Conservation (phyloP, 2,113 vertebrate genomes). For the Chaenogobius annularis region DNA sequence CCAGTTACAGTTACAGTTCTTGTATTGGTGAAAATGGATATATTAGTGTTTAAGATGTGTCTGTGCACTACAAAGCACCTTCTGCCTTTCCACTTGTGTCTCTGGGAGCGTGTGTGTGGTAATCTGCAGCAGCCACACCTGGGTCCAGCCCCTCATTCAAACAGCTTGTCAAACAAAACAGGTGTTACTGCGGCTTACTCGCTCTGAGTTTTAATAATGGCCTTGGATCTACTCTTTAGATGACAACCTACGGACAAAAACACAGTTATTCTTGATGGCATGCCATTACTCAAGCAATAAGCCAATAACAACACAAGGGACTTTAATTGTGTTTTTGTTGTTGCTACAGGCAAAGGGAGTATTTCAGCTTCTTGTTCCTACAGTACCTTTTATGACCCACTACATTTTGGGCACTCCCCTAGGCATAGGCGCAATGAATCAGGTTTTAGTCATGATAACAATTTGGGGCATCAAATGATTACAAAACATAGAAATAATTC, state of each 20-base stretch:
- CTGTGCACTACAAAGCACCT: neutral
- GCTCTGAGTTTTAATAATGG: constrained; percentile 27
- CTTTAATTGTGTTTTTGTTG: constrained; percentile 13
- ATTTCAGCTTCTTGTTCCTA: constrained; percentile 11
- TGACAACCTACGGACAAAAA: constrained; percentile 12
- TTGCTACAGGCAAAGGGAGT: neutral
- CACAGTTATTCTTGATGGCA: constrained; percentile 11
- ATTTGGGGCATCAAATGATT: neutral
- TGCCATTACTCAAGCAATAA: constrained; percentile 25
- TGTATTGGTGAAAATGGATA: neutral
- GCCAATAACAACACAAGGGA: neutral
- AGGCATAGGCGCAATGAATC: neutral
- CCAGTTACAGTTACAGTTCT: neutral
- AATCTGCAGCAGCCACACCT: constrained; percentile 43
- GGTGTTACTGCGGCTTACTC: constrained; percentile 39
- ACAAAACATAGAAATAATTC: neutral
- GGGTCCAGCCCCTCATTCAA: constrained; percentile 36
- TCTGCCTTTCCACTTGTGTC: neutral
- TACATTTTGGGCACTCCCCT: constrained; percentile 22
- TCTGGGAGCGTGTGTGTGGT: constrained; percentile 17
- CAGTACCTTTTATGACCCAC: constrained; percentile 23
- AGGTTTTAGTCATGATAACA: neutral
- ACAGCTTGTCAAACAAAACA: constrained; percentile 43
- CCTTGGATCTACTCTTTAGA: constrained; percentile 13
- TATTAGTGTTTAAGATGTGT: neutral